Evolutionary conservation across 2,797 vertebrate species (phyloP).

Genomic region (Pseudochirops cupreus): DNA sequence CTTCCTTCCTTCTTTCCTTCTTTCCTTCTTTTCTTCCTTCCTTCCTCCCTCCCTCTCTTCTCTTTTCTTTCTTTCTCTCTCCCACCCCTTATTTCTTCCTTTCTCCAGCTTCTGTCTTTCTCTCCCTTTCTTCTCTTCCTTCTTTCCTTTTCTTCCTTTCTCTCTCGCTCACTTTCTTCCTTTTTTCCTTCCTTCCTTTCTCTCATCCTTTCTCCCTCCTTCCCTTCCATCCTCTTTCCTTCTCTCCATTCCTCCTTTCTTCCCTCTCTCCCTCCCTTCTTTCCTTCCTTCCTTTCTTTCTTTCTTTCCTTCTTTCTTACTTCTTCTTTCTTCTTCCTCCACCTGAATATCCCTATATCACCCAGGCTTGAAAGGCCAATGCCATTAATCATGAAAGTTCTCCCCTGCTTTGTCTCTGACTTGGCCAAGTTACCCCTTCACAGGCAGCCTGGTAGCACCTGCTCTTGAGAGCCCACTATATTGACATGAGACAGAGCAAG

Average conservation of each 20-base stretch:
- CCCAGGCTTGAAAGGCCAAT: neutral
- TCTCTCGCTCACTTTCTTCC: no score
- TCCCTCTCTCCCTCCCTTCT: no score
- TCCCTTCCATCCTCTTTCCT: no score
- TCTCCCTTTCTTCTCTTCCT: neutral
- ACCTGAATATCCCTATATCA: neutral
- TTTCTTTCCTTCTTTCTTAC: neutral
- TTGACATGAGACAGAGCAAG: neutral
- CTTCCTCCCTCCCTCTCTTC: no score
- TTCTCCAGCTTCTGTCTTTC: no score
- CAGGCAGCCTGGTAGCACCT: neutral
- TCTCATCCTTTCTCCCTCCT: neutral
- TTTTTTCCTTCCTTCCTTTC: neutral
- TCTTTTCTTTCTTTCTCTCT: neutral
- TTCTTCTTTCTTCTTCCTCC: neutral
- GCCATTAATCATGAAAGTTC: neutral
- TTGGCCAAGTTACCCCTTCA: neutral
- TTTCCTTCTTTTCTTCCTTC: neutral
- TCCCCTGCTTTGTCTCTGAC: neutral
- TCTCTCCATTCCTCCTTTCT: no score
- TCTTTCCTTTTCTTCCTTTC: neutral
- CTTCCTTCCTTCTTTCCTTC: no score
- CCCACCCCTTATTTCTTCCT: no score
- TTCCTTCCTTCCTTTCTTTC: no score
- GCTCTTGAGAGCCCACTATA: neutral